Percentiles rank a stretch among this genome's conserved stretches.
These are phyloP conservation scores for Chalcis sispes DNA, from an alignment of 2,888 invertebrate species.

Conservation along the genomic window DNA sequence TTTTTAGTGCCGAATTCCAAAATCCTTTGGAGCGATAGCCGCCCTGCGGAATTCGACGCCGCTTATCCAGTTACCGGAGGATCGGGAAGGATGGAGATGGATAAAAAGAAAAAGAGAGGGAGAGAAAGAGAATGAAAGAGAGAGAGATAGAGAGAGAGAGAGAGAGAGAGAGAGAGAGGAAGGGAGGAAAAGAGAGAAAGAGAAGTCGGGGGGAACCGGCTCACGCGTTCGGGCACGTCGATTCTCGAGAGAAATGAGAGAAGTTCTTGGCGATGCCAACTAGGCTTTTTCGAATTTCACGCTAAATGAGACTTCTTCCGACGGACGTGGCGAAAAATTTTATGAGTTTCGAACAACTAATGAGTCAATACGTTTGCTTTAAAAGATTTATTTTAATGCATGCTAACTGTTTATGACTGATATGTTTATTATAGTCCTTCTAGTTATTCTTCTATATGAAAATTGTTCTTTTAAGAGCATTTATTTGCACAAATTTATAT, in stretches of 20 bases:
- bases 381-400: slow-evolving; percentile 10
- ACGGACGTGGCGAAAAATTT: slow-evolving; percentile 21
- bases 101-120: background rate
- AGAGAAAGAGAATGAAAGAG: background rate
- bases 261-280: background rate
- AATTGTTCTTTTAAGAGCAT: background rate
- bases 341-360: slow-evolving; percentile 22
- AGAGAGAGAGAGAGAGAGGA: background rate
- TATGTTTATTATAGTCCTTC: background rate
- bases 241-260: slow-evolving; percentile 11
- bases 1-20: slow-evolving; percentile 48
- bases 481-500: no score
- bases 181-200: slow-evolving; percentile 12
- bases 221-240: background rate
- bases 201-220: background rate
- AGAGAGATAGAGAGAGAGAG: no score
- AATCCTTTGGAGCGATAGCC: slow-evolving; percentile 40
- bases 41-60: slow-evolving; percentile 37
- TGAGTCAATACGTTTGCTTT: slow-evolving; percentile 26
- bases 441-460: background rate
- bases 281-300: slow-evolving; percentile 34
- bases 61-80: slow-evolving; percentile 45
- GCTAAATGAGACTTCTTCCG: slow-evolving; percentile 33
- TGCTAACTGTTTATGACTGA: background rate
- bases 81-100: background rate